These are phyloP conservation scores for Chloroceryle aenea DNA, from an alignment of 2,113 vertebrate genomes.

Conservation along the genomic window DNA sequence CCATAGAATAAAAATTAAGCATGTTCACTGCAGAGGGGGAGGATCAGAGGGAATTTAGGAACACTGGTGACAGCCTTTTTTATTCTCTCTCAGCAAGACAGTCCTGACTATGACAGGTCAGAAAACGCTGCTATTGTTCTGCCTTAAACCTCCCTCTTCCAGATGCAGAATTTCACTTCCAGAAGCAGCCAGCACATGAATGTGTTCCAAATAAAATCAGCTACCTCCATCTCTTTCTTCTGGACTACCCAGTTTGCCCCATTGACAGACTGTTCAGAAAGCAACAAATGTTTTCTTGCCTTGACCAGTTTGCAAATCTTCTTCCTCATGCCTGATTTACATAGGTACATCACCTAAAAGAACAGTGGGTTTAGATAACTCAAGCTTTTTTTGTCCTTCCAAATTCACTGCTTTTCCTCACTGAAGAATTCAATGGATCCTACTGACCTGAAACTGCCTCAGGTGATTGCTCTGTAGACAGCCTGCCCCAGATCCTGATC, in stretches of 20 bases:
- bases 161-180: constrained; percentile 22
- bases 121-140: constrained; percentile 31
- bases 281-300: not conserved
- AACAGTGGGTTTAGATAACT: not conserved
- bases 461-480: not conserved
- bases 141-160: constrained; percentile 34
- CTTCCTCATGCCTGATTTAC: not conserved
- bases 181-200: not conserved
- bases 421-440: not conserved
- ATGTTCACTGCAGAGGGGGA: not conserved
- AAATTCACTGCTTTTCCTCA: not conserved
- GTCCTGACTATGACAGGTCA: constrained; percentile 8
- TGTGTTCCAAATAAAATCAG: not conserved
- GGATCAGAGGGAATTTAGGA: constrained; percentile 44
- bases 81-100: constrained; percentile 58
- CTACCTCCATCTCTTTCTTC: not conserved
- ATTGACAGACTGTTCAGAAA: not conserved
- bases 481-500: not conserved
- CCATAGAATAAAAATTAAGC: constrained; percentile 60
- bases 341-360: not conserved
- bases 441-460: not conserved
- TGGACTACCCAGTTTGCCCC: not conserved
- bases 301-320: not conserved
- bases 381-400: not conserved
- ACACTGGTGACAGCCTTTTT: constrained; percentile 47